Percentiles rank a stretch among this genome's conserved stretches.
phyloP scores from a whole-genome alignment of 2,797 vertebrate genomes.

The Harpagifer antarcticus region DNA sequence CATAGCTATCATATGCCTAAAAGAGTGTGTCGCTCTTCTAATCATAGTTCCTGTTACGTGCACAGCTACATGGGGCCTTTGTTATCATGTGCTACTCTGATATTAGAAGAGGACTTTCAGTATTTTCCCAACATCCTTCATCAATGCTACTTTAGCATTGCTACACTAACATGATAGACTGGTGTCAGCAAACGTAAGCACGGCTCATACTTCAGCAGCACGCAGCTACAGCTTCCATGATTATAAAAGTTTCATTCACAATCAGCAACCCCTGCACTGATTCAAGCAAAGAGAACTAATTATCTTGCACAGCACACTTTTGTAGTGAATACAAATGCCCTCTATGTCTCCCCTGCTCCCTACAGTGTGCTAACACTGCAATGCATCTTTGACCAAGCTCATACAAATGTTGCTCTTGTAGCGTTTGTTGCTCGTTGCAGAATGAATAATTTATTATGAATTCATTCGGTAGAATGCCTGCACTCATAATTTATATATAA shows the following conservation, averaged over 20 bases:
- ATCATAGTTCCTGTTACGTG: no score
- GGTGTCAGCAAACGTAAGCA: slow-evolving; percentile 18
- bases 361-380: slow-evolving; percentile 26
- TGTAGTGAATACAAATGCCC: slow-evolving; percentile 42
- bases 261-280: slow-evolving; percentile 24
- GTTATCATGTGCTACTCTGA: no score
- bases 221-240: slow-evolving; percentile 14
- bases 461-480: no score
- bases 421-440: neutral
- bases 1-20: no score
- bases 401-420: slow-evolving; percentile 19
- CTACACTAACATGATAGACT: neutral
- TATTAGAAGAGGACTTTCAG: no score
- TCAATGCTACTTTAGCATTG: neutral
- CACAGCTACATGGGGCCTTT: no score
- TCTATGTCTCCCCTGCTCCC: slow-evolving; percentile 25
- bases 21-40: no score
- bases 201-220: neutral
- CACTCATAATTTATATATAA: no score
- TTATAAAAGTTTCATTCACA: slow-evolving; percentile 22
- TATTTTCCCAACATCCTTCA: neutral
- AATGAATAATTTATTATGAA: no score
- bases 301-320: slow-evolving; percentile 30
- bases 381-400: slow-evolving; percentile 28
- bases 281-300: slow-evolving; percentile 45